Evolutionary conservation across 2,888 invertebrate species (phyloP).

Genomic region (Sesia apiformis): DNA sequence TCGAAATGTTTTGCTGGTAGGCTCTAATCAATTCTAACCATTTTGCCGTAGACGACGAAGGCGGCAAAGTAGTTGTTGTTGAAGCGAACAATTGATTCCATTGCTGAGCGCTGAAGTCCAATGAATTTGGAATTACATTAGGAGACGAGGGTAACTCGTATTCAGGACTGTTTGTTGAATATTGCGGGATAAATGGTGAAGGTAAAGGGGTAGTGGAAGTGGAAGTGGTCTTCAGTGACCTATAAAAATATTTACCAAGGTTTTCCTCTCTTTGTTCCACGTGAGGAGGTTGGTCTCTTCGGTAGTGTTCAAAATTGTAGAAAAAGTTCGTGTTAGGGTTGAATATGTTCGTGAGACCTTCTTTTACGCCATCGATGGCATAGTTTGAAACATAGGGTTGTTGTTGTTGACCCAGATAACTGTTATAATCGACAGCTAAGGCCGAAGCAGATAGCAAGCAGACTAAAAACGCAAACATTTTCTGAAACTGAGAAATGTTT

Average conservation of each 20-base stretch:
- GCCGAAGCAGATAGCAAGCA: not conserved
- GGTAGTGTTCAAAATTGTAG: constrained; percentile 30
- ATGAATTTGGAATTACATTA: too few relatives aligned
- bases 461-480: not conserved
- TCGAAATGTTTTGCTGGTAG: too few relatives aligned
- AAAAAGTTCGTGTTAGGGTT: constrained; percentile 22
- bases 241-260: constrained; percentile 26
- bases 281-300: constrained; percentile 26
- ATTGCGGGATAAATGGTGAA: too few relatives aligned
- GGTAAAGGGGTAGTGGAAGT: constrained; percentile 10
- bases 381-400: not conserved
- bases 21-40: too few relatives aligned
- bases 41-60: too few relatives aligned
- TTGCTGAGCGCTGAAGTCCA: too few relatives aligned
- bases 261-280: constrained; percentile 32
- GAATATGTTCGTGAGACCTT: not conserved
- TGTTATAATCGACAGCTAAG: not conserved
- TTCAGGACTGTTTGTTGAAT: too few relatives aligned
- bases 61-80: too few relatives aligned
- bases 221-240: constrained; percentile 15
- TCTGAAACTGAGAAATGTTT: not conserved
- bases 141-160: too few relatives aligned
- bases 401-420: not conserved
- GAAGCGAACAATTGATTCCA: too few relatives aligned
- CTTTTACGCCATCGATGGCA: not conserved